phyloP scores from a whole-genome alignment of 2,113 vertebrate species.

The Brevimyrus niger region DNA sequence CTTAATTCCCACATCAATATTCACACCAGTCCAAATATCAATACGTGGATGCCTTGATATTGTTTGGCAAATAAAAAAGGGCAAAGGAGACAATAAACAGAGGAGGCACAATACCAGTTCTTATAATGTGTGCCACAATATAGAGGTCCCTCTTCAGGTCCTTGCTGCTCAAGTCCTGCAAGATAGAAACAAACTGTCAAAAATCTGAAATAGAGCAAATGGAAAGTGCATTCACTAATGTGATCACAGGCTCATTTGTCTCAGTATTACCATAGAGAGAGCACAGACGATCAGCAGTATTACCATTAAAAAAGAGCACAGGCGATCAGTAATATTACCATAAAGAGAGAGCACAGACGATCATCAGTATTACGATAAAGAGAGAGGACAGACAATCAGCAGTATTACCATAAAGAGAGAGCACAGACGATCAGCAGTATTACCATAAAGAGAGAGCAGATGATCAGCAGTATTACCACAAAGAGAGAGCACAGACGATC shows the following conservation, averaged over 20 bases:
- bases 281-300: neutral
- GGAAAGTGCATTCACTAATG: neutral
- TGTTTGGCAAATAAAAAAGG: neutral
- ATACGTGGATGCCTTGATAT: neutral
- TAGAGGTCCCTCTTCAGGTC: constrained; percentile 94
- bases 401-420: constrained; percentile 64
- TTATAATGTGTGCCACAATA: constrained; percentile 87
- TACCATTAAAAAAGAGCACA: constrained; percentile 78
- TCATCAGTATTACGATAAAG: constrained; percentile 64
- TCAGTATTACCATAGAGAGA: neutral
- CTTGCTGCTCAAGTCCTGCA: constrained; percentile 90
- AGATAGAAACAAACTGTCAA: constrained; percentile 27
- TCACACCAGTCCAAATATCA: neutral
- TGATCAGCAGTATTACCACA: neutral
- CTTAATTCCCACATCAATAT: neutral
- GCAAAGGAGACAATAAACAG: neutral
- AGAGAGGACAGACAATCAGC: constrained; percentile 88
- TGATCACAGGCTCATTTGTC: neutral
- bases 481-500: too few species aligned
- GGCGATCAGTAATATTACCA: constrained; percentile 64
- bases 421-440: constrained; percentile 78
- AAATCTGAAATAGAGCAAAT: neutral
- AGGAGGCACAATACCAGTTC: constrained; percentile 71
- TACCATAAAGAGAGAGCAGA: neutral
- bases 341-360: constrained; percentile 84